A percentile compares a stretch with the other conserved stretches of the same genome.
Conservation (phyloP, 2,113 vertebrate genomes). For the Chloroceryle aenea region DNA sequence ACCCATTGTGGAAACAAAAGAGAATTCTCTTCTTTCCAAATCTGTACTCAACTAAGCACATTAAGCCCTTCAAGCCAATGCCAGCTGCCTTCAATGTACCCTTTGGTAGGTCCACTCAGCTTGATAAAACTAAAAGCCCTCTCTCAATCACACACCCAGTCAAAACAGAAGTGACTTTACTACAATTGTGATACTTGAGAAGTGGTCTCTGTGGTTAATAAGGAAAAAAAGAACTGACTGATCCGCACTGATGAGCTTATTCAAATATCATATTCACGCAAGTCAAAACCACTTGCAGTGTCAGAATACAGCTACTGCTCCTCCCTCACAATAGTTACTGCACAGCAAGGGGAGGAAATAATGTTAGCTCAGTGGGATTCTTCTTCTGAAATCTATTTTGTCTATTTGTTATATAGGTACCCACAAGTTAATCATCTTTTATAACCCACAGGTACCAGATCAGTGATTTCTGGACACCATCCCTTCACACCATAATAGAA, state of each 20-base stretch:
- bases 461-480: not conserved
- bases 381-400: not conserved
- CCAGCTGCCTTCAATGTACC: not conserved
- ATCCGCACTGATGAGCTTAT: not conserved
- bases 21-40: not conserved
- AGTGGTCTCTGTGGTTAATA: not conserved
- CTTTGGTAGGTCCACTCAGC: not conserved
- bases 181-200: not conserved
- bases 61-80: not conserved
- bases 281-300: not conserved
- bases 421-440: not conserved
- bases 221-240: not conserved
- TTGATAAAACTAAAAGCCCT: accelerated
- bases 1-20: not conserved
- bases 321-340: not conserved
- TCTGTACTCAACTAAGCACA: not conserved
- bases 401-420: not conserved
- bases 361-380: not conserved
- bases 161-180: not conserved
- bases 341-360: not conserved
- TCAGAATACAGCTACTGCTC: not conserved
- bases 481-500: not conserved
- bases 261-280: not conserved
- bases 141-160: not conserved
- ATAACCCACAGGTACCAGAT: not conserved